Evolutionary conservation across 2,888 invertebrate species (phyloP), one percentile per base, ranked within the genome.

Genomic region (Ormyrus rosae): DNA sequence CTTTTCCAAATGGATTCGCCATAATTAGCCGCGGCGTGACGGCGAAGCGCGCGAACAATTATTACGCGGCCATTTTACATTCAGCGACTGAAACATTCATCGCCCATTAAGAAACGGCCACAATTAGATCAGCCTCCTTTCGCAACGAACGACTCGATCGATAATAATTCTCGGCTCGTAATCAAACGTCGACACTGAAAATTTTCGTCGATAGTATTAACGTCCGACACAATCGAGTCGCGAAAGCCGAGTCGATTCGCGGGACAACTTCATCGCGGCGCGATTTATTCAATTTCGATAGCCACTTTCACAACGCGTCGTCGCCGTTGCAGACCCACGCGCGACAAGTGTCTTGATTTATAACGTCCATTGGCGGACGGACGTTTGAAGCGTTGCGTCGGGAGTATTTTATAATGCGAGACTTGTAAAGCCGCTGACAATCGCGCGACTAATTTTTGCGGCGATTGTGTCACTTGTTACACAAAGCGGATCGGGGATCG

Each of bases 291-390:
- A 34, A 34, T 34, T 34, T 34, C 34, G 34, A 34, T 34, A 34
- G 34, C 34, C 34, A 34, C 34, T 34, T 34, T 34, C 34, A 4
- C 34, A 34, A 34, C 34, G 34, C 34, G 34, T 72, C 58, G 45
- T 6, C 63, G 5, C 34, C 13, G 46, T 19, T 53, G 11, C 8
- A 46, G 6, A 5, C 81, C 77, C 60, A 81, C 78, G 77, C 78
- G 77, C 81, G 73, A 70, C 77, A 64, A 81, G 67, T 58, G 69
- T 60, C 81, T 73, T 78, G 81, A 78, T 81, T 81, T 81, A 81
- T 73, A 11, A 11, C 48, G 19, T 34, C 46, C 74, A 48, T 34
- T 34, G 34, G 34, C 19, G 50, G 34, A 71, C n/a, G 6, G 67
- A 10, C 65, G 60, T 69, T 73, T 65, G 68, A 71, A 61, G 67